Evolutionary conservation across 1,140 invertebrate species (phyloP).

Genomic region (Orius laevigatus): DNA sequence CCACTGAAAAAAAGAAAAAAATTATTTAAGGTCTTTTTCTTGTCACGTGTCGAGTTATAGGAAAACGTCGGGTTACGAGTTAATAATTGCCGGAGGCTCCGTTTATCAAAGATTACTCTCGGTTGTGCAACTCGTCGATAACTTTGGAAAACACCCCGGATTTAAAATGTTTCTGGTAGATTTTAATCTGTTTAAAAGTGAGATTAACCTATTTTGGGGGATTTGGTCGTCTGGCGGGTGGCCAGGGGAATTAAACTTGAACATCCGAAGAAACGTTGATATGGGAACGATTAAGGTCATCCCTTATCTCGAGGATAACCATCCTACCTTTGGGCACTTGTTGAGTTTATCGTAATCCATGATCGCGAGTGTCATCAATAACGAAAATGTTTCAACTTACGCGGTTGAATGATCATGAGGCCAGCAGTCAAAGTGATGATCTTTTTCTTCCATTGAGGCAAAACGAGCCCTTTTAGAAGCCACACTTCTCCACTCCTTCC

Average conservation of each 20-base stretch:
- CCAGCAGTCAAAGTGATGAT: constrained; percentile 40
- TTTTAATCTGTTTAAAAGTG: not conserved
- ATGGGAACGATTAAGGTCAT: not conserved
- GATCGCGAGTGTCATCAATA: not conserved
- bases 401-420: constrained; percentile 40
- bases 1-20: not conserved
- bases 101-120: no score
- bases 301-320: constrained; percentile 5
- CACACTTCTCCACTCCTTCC: constrained; percentile 38
- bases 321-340: constrained; percentile 9
- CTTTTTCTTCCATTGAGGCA: constrained; percentile 47
- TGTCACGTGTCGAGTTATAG: no score
- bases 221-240: no score
- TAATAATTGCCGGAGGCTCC: not conserved
- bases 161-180: not conserved
- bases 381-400: constrained; percentile 24
- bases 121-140: not conserved
- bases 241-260: constrained; percentile 2
- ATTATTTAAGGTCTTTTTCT: no score
- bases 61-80: no score
- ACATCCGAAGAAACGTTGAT: not conserved
- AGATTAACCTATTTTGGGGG: not conserved
- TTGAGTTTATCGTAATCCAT: not conserved
- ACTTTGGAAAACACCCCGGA: constrained; percentile 6
- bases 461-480: constrained; percentile 46